These are phyloP conservation scores for Phrynocephalus vlangalii DNA, from an alignment of 2,797 vertebrate genomes.

Conservation along the genomic window DNA sequence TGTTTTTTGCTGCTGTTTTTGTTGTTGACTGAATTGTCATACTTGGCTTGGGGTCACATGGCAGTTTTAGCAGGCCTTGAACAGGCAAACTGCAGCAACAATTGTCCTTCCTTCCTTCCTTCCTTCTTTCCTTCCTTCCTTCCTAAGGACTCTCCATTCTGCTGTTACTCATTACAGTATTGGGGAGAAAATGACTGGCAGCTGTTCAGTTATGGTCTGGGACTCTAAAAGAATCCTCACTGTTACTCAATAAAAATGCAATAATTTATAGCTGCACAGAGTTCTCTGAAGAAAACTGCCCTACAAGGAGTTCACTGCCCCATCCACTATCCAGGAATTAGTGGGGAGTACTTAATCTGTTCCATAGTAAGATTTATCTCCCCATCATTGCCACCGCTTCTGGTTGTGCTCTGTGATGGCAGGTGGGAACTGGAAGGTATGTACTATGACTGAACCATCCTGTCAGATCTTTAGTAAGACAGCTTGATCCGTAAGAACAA, in stretches of 20 bases:
- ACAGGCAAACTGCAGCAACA: conserved; percentile 45
- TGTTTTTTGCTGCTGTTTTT: background rate
- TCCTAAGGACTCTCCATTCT: conserved; percentile 53
- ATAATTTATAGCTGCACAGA: background rate
- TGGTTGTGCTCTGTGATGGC: too few species aligned
- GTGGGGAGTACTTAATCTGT: background rate
- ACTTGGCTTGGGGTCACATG: background rate
- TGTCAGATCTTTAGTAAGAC: background rate
- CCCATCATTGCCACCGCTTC: too few species aligned
- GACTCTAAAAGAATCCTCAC: conserved; percentile 15
- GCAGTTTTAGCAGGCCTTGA: conserved; percentile 38
- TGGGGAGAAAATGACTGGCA: conserved; percentile 27
- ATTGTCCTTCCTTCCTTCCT: conserved; percentile 57
- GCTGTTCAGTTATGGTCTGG: conserved; percentile 47
- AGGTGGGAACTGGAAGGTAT: background rate
- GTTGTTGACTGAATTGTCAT: conserved; percentile 40
- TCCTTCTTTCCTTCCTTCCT: conserved; percentile 38
- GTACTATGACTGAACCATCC: background rate
- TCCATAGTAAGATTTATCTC: background rate
- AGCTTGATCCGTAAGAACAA: background rate
- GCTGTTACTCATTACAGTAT: conserved; percentile 62
- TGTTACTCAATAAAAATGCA: background rate
- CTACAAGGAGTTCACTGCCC: background rate
- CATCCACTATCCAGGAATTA: background rate
- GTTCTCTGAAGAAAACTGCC: too few species aligned